These are phyloP conservation scores for Sebastes minor DNA, from an alignment of 2,797 vertebrate species.

Conservation along the genomic window DNA sequence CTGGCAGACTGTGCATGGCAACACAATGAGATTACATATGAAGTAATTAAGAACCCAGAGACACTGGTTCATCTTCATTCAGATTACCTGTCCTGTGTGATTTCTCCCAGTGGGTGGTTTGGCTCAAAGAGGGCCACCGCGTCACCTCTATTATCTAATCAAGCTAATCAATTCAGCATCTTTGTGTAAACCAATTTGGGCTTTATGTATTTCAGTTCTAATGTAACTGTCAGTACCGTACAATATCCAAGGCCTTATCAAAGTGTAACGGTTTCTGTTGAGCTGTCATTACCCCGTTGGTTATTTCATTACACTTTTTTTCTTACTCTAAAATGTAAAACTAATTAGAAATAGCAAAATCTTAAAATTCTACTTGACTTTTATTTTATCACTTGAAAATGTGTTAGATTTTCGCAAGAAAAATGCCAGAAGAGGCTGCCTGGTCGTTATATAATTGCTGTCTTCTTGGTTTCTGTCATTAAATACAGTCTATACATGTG, in stretches of 20 bases:
- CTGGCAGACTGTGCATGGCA: slow-evolving; percentile 42
- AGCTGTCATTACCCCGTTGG: not conserved
- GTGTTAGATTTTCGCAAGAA: not conserved
- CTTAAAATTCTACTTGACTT: not conserved
- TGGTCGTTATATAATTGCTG: not conserved
- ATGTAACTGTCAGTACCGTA: not conserved
- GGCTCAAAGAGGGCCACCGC: slow-evolving; percentile 25
- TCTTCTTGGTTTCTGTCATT: not conserved
- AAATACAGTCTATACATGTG: not conserved
- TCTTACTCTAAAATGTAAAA: not conserved
- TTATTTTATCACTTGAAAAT: not conserved
- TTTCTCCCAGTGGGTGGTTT: slow-evolving; percentile 48
- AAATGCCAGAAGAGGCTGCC: not conserved
- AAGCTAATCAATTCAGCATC: slow-evolving; percentile 42
- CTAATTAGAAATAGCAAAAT: not conserved
- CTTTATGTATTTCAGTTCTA: slow-evolving; percentile 17
- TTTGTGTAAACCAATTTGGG: slow-evolving; percentile 30
- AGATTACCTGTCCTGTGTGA: slow-evolving; percentile 55
- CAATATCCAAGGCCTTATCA: not conserved
- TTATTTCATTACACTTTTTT: not conserved
- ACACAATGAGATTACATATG: slow-evolving; percentile 60
- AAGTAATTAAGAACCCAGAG: slow-evolving; percentile 66
- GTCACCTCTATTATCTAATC: slow-evolving; percentile 66
- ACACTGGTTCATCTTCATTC: slow-evolving; percentile 69
- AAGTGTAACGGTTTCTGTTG: not conserved